A percentile compares a stretch with the other conserved stretches of the same genome.
Evolutionary conservation across 2,113 vertebrate species (phyloP).

Genomic region (Aythya baeri): DNA sequence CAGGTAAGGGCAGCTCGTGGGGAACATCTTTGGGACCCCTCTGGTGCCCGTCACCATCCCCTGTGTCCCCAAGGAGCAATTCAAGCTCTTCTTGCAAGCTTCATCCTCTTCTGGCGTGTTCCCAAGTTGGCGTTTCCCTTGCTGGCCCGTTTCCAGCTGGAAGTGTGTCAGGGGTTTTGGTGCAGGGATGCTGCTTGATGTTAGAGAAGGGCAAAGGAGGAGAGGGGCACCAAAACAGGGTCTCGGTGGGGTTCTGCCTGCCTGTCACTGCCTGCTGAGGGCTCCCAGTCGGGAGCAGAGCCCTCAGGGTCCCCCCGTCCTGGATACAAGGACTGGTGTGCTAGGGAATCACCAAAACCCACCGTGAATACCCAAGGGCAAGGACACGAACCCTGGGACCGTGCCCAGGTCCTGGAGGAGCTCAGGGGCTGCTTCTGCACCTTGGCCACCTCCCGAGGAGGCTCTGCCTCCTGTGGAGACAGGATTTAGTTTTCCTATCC

Average conservation of each 20-base stretch:
- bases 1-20: conserved; percentile 75
- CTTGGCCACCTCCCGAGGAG: background rate
- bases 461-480: background rate
- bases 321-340: background rate
- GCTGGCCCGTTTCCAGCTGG: background rate
- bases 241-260: background rate
- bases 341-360: background rate
- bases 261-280: background rate
- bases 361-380: background rate
- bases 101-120: background rate
- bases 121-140: background rate
- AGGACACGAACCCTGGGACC: fast-evolving
- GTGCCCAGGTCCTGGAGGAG: background rate
- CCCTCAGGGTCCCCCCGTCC: background rate
- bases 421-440: background rate
- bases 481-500: background rate
- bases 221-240: background rate
- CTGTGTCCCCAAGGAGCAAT: background rate
- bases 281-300: background rate
- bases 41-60: fast-evolving
- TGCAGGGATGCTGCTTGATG: background rate
- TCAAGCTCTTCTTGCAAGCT: background rate
- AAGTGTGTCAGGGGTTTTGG: fast-evolving
- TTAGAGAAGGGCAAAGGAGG: background rate
- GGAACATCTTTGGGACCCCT: background rate